Percentiles rank a stretch among this genome's conserved stretches.
These are phyloP conservation scores for Mythimna pallens DNA, from an alignment of 2,888 invertebrate species.

Conservation along the genomic window DNA sequence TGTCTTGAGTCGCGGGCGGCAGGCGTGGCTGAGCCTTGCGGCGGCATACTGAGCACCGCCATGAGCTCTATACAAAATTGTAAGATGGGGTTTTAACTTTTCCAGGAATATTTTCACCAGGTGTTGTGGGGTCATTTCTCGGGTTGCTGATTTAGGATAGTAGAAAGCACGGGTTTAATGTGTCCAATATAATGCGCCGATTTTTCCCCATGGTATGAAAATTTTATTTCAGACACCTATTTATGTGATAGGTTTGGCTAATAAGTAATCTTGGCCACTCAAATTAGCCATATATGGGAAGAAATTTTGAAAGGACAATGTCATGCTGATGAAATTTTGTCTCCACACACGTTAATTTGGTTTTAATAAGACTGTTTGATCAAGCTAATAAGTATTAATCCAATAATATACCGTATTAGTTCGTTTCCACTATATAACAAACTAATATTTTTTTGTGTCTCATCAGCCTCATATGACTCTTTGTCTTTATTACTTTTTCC, in stretches of 20 bases:
- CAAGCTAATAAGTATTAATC: no score
- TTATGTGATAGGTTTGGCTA: neutral
- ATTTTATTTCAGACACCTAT: neutral
- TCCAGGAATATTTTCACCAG: neutral
- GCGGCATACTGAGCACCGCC: slow-evolving; percentile 97
- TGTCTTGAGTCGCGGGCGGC: slow-evolving; percentile 94
- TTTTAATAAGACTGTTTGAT: no score
- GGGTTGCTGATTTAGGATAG: neutral
- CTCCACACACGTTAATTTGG: no score
- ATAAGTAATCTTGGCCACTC: neutral
- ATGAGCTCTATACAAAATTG: slow-evolving; percentile 90
- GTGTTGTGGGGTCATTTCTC: neutral
- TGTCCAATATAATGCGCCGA: neutral
- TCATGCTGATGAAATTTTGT: no score
- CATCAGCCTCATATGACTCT: neutral
- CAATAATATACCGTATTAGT: slow-evolving; percentile 7
- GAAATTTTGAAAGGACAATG: no score
- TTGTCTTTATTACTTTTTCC: slow-evolving; percentile 21
- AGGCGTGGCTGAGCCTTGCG: slow-evolving; percentile 95
- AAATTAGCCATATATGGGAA: no score
- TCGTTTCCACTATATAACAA: slow-evolving; percentile 4
- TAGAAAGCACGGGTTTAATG: neutral
- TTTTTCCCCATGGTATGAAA: neutral
- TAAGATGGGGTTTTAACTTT: neutral
- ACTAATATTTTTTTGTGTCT: slow-evolving; percentile 7